Evolutionary conservation across 1,140 invertebrate genomes (phyloP), one percentile per base, ranked within the genome.

Genomic region (Leucophenga varia): DNA sequence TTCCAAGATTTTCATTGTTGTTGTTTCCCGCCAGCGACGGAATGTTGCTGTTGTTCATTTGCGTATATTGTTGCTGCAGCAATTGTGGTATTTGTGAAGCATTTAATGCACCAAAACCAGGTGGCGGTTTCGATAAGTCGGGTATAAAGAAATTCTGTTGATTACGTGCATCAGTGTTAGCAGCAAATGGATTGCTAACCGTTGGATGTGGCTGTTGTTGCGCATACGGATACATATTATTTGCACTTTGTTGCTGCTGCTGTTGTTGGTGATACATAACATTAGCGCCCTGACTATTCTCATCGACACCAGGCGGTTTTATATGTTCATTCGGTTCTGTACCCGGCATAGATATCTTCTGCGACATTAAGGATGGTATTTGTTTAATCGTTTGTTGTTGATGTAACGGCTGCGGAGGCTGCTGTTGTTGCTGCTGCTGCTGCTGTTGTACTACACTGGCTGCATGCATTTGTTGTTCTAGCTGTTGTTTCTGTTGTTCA

Each of bases 61-160:
- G 64, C 1, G 39, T 21, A 43, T 41, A 61, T 20, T 52, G 55
- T 9, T 32, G 52, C 25, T 55, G 63, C n/a, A 42, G 57, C 21
- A 47, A 35, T 1, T 34, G 31, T 31, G 57, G 37, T 9, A 43
- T 42, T 20, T 56, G 60, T 10, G 37, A 32, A 12, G 44, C 56
- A 16, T 56, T 49, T 37, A 61, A n/a, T 43, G 55, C 2, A 82
- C n/a, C 80, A 72, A 91, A 90, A 16, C 89, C 88, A 16, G 89
- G 90, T 1, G 91, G 91, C 5, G 90, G 91, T 61, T 89, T 89
- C 25, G 86, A 89, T 57, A 93, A 83, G 77, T 93, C 90, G 21
- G 89, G 89, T 64, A 92, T 64, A 25, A 79, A 79, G 45, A 81
- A 79, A 48, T 76, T 80, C 75, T 19, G 76, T 63, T 18, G 9